Base-by-base conservation (phyloP, 2,797 vertebrate genomes). In the Coreius guichenoti region DNA sequence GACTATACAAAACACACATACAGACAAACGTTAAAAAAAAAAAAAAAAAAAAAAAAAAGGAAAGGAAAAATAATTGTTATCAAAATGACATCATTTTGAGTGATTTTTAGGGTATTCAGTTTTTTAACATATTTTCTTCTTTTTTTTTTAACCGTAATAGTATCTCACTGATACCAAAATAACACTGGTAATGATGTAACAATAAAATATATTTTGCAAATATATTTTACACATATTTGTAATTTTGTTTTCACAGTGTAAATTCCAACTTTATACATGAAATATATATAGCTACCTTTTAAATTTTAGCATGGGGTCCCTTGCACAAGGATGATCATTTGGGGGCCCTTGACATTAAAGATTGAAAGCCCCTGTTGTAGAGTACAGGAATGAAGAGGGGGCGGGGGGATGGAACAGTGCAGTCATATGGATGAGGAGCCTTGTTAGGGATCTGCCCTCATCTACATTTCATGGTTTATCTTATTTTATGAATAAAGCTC, bases 401-500 rank as follows among this genome's bases (percentile, higher is more conserved):
- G 11, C 12, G 1, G 67, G 58, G 31, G 36, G 26, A 51, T 47
- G 31, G 68, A 43, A 21, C 16, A 4, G 16, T 29, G 39, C 29
- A 39, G 36, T 0, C 39, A 1, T 56, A 54, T 8, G 23, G 54
- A 31, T 56, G 49, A 81, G 3, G 14, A 56, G 67, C 67, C 49
- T 70, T 81, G 67, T 81, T 81, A 81, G 70, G 33, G 23, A 8
- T 2, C 14, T 43, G 23, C 49, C 74, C 56, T 83, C 65, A 70
- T 86, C 74, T 82, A 61, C 63, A 73, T 73, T 74, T 79, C 54
- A 73, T 26, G 81, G 69, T 51, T 65, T 75, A 45, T 56, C 26
- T 82, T 79, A 49, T 19, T 81, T 81, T 78, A 43, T 70, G 51
- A 81, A 70, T 87, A 84, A 77, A 77, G 58, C 51, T 84, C 49